Base-by-base conservation (phyloP, 2,888 invertebrate genomes). In the Drosophila suboccidentalis region DNA sequence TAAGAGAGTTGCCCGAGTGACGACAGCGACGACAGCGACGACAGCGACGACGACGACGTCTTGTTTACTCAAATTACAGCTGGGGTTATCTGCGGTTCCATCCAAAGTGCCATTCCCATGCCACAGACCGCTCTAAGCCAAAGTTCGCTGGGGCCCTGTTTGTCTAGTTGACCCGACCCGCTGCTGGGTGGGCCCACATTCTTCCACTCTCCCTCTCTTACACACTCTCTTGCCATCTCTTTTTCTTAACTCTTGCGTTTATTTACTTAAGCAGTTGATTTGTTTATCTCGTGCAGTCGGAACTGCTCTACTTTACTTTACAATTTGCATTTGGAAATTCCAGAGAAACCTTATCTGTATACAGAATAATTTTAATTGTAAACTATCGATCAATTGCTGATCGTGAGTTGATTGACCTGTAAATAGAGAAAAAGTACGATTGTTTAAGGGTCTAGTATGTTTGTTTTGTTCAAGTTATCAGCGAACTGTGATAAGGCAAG, bases 61-160 rank as follows among this genome's bases (percentile, higher is more conserved):
- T 86, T 87, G 82, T 84, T 84, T 84, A 81, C 84, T 84, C 84
- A 84, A 84, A 87, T 84, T 84, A 84, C 84, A 70, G 49, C 59
- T 69, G 51, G 69, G 85, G 77, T 84, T 87, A 81, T 86, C 81
- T 34, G 13, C 41, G 58, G 47, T 58, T 54, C 50, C 58, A 80
- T 71, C 77, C 51, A 46, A 81, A 74, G 67, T 63, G 71, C 71
- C 75, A 71, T 64, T 57, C 39, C 39, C 46, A 54, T 43, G 43
- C 59, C 59, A 47, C 17, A n/a, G 10, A 39, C 38, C 8, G 19
- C 15, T 29, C 54, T 61, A 71, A 64, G 59, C 60, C 71, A 58
- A 49, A 75, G 75, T 67, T 67, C 59, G 54, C 39, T 34, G 41
- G 29, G 53, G 22, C 8, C 36, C 53, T 39, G 63, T 49, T 51